Evolutionary conservation across 1,140 invertebrate genomes (phyloP).

Genomic region (Argopecten irradians): DNA sequence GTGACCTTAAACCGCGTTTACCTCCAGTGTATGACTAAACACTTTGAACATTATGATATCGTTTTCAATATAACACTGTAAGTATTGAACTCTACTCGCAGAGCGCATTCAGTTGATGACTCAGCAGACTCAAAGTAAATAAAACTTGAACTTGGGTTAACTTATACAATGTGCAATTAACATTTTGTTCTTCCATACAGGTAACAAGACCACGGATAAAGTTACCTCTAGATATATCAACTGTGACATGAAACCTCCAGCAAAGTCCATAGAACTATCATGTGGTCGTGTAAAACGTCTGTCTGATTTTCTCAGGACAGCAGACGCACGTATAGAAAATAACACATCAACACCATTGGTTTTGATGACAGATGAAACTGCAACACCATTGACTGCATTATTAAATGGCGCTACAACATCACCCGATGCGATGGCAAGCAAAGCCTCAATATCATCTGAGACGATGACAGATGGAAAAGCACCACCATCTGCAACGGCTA

Average conservation of each 20-base stretch:
- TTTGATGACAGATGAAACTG: background rate
- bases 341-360: background rate
- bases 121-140: too few relatives aligned
- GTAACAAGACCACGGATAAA: background rate
- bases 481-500: too few relatives aligned
- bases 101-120: too few relatives aligned
- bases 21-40: too few relatives aligned
- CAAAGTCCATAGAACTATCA: background rate
- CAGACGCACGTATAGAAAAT: too few relatives aligned
- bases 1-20: too few relatives aligned
- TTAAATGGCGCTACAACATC: background rate
- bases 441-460: too few relatives aligned
- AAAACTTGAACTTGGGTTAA: too few relatives aligned
- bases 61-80: too few relatives aligned
- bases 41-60: too few relatives aligned
- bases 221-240: background rate
- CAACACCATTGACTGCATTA: background rate
- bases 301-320: background rate
- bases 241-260: background rate
- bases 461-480: too few relatives aligned
- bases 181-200: background rate
- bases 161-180: background rate
- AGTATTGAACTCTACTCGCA: too few relatives aligned
- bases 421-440: background rate
- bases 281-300: background rate